Conservation (phyloP, 2,113 vertebrate species). For the Clarias batrachus region DNA sequence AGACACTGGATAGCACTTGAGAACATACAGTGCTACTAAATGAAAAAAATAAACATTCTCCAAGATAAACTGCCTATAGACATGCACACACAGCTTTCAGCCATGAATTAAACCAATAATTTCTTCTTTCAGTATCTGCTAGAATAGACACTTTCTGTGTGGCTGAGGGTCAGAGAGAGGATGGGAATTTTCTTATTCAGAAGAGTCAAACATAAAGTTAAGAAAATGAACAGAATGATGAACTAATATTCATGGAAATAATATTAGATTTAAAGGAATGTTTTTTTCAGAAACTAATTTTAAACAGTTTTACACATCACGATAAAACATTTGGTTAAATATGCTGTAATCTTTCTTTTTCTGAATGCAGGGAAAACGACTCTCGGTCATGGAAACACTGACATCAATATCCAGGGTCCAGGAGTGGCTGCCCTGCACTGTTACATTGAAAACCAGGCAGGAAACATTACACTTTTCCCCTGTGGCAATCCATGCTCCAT, state of each 20-base stretch:
- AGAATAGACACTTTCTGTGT: constrained; percentile 1
- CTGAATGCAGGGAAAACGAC: constrained; percentile 81
- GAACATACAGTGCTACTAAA: neutral
- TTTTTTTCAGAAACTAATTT: neutral
- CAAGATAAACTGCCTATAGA: neutral
- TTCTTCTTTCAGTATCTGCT: constrained; percentile 51
- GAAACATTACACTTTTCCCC: constrained; percentile 84
- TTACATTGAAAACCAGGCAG: constrained; percentile 84
- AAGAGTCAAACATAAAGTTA: neutral
- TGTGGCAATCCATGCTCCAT: constrained; percentile 84
- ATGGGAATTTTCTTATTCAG: neutral
- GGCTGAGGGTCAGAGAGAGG: neutral
- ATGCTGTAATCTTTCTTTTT: neutral
- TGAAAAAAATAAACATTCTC: neutral
- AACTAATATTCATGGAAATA: neutral
- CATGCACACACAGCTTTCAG: neutral
- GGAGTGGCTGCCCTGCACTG: constrained; percentile 84
- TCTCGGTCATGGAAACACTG: constrained; percentile 80
- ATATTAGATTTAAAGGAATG: neutral
- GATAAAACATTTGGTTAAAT: neutral
- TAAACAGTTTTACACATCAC: constrained; percentile 3
- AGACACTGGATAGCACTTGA: neutral
- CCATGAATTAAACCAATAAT: constrained; percentile 25
- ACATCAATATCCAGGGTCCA: constrained; percentile 83
- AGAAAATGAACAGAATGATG: neutral